Evolutionary conservation across 2,113 vertebrate species (phyloP).

Genomic region (Microcebus ravelobensis): DNA sequence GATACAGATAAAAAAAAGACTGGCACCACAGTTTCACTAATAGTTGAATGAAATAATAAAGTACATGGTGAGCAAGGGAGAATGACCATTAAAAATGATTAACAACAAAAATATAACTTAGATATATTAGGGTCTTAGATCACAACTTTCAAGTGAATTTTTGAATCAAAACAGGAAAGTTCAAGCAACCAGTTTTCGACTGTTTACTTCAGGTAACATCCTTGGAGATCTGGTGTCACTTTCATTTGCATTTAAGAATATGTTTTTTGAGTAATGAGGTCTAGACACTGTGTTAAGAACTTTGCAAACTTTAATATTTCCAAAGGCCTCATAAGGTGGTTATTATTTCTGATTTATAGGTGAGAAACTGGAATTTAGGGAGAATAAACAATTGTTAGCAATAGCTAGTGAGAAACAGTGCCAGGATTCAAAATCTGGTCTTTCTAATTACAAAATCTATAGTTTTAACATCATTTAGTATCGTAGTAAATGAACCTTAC

Average conservation of each 20-base stretch:
- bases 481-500: neutral
- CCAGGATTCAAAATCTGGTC: neutral
- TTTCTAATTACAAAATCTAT: neutral
- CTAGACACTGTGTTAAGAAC: neutral
- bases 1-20: neutral
- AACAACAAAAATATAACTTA: neutral
- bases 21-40: neutral
- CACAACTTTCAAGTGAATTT: slow-evolving; percentile 14
- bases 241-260: slow-evolving; percentile 1
- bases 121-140: neutral
- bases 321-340: neutral
- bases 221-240: neutral
- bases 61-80: neutral
- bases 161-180: slow-evolving; percentile 5
- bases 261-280: neutral
- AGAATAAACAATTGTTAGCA: neutral
- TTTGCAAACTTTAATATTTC: slow-evolving; percentile 36
- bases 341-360: slow-evolving; percentile 22
- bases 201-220: neutral
- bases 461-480: slow-evolving; percentile 13
- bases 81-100: neutral
- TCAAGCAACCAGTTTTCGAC: neutral
- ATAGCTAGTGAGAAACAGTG: neutral
- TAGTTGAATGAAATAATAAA: slow-evolving; percentile 32
- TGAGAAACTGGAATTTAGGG: neutral